Evolutionary conservation across 1,140 invertebrate genomes (phyloP).

Genomic region (Laodelphax striatellus): DNA sequence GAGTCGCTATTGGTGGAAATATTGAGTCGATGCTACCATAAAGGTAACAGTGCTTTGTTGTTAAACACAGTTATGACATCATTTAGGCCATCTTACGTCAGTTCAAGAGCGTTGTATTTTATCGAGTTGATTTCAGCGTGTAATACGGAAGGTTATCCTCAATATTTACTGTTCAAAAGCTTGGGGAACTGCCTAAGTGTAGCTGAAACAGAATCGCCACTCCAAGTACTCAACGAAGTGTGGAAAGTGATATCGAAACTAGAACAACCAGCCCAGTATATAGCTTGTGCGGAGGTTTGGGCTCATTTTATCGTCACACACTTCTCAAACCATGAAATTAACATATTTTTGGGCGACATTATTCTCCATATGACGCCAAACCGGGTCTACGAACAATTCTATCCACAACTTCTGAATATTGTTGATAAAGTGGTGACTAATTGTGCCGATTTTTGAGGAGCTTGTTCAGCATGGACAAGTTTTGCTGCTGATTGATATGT

Average conservation of each 20-base stretch:
- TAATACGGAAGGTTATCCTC: conserved; percentile 48
- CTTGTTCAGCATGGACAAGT: conserved; percentile 49
- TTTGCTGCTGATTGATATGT: conserved; percentile 82
- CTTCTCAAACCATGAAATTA: conserved; percentile 71
- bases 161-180: conserved; percentile 46
- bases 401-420: conserved; percentile 63
- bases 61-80: conserved; percentile 72
- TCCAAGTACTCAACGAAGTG: conserved; percentile 55
- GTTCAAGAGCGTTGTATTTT: conserved; percentile 57
- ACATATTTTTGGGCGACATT: conserved; percentile 73
- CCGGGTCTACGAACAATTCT: conserved; percentile 60
- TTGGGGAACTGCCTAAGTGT: conserved; percentile 57
- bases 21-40: conserved; percentile 52
- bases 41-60: conserved; percentile 70
- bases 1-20: conserved; percentile 53
- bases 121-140: conserved; percentile 58
- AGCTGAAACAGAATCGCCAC: conserved; percentile 49
- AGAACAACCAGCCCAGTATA: conserved; percentile 58
- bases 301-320: conserved; percentile 74
- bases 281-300: conserved; percentile 80
- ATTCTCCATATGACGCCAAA: conserved; percentile 59
- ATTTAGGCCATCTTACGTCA: conserved; percentile 67
- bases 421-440: conserved; percentile 42
- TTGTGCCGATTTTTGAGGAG: not conserved
- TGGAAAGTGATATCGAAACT: conserved; percentile 70